These are phyloP conservation scores for Parascotia fuliginaria DNA, from an alignment of 2,888 invertebrate genomes.

Conservation along the genomic window DNA sequence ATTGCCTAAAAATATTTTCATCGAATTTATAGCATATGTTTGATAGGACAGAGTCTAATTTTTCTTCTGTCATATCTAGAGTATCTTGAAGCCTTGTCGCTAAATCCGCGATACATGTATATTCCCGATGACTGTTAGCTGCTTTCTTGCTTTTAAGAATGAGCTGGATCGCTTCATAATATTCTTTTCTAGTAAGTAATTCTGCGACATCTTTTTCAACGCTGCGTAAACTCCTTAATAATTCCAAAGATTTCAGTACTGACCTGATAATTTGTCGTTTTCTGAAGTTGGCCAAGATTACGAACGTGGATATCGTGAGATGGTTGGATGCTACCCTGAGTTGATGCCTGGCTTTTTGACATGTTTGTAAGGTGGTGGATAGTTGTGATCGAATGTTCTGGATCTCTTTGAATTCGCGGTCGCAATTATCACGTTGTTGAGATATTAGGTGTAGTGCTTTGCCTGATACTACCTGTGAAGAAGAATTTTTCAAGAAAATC, in stretches of 20 bases:
- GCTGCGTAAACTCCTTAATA: constrained; percentile 86
- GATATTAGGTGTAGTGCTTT: constrained; percentile 96
- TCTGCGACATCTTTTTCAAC: constrained; percentile 94
- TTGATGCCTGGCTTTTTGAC: constrained; percentile 89
- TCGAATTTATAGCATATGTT: constrained; percentile 92
- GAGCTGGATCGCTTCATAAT: constrained; percentile 95
- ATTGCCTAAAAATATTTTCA: constrained; percentile 90
- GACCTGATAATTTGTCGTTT: constrained; percentile 94
- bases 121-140: constrained; percentile 94
- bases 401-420: constrained; percentile 93
- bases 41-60: constrained; percentile 94
- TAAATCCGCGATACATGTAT: constrained; percentile 95
- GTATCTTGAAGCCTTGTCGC: constrained; percentile 95
- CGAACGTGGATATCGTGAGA: constrained; percentile 93
- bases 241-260: constrained; percentile 90
- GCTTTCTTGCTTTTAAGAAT: constrained; percentile 95
- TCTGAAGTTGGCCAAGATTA: constrained; percentile 95
- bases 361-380: constrained; percentile 89
- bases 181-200: constrained; percentile 93
- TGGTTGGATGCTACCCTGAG: constrained; percentile 92
- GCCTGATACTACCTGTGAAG: constrained; percentile 92
- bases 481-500: neutral
- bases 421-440: constrained; percentile 95
- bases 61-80: constrained; percentile 95
- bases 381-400: constrained; percentile 90